Evolutionary conservation across 2,888 invertebrate species (phyloP).

Genomic region (Itoplectis maculator): DNA sequence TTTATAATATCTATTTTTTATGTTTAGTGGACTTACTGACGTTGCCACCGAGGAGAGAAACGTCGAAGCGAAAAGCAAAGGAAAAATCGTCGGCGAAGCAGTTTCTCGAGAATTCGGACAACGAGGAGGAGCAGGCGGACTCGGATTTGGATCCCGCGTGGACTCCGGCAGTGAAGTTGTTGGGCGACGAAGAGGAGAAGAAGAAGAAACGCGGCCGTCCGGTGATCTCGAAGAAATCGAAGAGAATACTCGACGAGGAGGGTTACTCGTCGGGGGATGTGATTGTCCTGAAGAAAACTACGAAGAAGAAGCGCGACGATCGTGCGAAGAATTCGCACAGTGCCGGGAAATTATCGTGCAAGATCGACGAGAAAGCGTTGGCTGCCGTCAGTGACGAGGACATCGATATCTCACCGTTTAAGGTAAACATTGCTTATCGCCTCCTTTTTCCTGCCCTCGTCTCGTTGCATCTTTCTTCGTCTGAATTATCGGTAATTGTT

Average conservation of each 20-base stretch:
- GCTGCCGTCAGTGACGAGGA: slow-evolving; percentile 81
- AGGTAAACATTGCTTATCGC: slow-evolving; percentile 73
- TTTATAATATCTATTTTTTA: background rate
- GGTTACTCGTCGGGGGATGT: slow-evolving; percentile 86
- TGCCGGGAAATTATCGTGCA: slow-evolving; percentile 76
- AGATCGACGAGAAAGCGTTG: slow-evolving; percentile 81
- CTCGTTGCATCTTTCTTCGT: slow-evolving; percentile 10
- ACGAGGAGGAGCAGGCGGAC: slow-evolving; percentile 87
- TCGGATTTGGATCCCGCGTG: slow-evolving; percentile 91
- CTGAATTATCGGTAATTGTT: slow-evolving; percentile 37
- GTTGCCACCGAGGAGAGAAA: slow-evolving; percentile 86
- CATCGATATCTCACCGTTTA: slow-evolving; percentile 83
- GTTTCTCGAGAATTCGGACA: slow-evolving; percentile 84
- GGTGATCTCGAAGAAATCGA: slow-evolving; percentile 79
- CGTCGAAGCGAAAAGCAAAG: slow-evolving; percentile 89
- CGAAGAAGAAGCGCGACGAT: slow-evolving; percentile 82
- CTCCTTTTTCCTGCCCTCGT: slow-evolving; percentile 26
- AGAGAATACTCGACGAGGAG: slow-evolving; percentile 86
- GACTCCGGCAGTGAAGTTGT: slow-evolving; percentile 88
- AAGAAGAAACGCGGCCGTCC: slow-evolving; percentile 82
- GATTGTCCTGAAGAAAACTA: slow-evolving; percentile 82
- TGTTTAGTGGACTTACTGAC: slow-evolving; percentile 80
- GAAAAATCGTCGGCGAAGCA: slow-evolving; percentile 87
- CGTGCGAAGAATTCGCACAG: slow-evolving; percentile 72
- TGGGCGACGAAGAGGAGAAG: slow-evolving; percentile 82